Conservation (phyloP, 2,113 vertebrate species). For the Ceyx margarethae region DNA sequence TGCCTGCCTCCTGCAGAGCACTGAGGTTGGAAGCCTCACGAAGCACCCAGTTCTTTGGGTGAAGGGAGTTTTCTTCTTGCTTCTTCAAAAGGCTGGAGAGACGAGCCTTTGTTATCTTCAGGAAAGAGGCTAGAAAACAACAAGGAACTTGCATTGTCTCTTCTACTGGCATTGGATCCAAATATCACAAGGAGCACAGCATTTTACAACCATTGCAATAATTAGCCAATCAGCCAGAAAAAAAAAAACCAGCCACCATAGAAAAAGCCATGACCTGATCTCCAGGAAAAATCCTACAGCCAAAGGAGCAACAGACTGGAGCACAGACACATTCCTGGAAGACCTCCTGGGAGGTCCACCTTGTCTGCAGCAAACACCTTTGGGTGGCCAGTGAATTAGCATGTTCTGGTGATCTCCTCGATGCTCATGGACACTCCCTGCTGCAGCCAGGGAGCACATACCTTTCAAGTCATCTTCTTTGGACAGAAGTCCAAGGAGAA, state of each 20-base stretch:
- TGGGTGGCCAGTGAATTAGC: not conserved
- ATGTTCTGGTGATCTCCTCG: not conserved
- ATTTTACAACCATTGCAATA: not conserved
- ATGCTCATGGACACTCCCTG: not conserved
- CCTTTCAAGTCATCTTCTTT: conserved; percentile 72
- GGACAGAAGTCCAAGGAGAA: conserved; percentile 84
- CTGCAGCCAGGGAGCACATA: not conserved
- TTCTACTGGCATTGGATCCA: not conserved
- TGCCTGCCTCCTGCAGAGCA: conserved; percentile 94
- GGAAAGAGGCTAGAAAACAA: conserved; percentile 80
- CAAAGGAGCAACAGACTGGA: not conserved
- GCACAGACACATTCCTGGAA: not conserved
- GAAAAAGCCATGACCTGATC: not conserved
- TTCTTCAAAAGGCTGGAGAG: conserved; percentile 77
- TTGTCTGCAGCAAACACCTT: not conserved
- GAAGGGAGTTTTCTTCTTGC: conserved; percentile 73
- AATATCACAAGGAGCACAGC: not conserved
- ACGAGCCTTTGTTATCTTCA: conserved; percentile 78
- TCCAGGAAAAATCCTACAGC: not conserved
- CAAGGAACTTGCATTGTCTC: not conserved
- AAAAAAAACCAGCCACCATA: not conserved
- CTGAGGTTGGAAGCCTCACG: conserved; percentile 86
- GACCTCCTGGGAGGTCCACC: not conserved
- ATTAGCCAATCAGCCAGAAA: not conserved
- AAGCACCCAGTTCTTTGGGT: conserved; percentile 82